phyloP scores from a whole-genome alignment of 2,113 vertebrate genomes.

The Corydoras sp. region DNA sequence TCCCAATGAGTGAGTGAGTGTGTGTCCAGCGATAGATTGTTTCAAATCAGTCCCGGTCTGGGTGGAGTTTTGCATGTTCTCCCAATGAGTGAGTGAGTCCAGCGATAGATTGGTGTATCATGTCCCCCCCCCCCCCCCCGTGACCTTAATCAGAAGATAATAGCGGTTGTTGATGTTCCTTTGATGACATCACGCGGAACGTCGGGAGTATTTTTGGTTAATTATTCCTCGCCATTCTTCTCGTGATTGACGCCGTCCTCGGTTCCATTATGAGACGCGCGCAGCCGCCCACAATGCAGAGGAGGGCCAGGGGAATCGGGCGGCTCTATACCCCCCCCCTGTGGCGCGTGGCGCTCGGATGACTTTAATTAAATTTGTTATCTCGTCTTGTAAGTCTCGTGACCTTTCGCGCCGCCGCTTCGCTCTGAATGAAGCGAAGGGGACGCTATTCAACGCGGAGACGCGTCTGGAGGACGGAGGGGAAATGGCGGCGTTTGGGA shows the following conservation, averaged over 20 bases:
- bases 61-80: too few relatives aligned
- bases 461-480: constrained; percentile 50
- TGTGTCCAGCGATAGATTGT: too few relatives aligned
- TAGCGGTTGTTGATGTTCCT: constrained; percentile 42
- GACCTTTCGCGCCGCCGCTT: constrained; percentile 68
- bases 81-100: too few relatives aligned
- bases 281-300: constrained; percentile 37
- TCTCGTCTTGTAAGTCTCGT: constrained; percentile 63
- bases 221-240: constrained; percentile 37
- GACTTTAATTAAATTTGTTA: constrained; percentile 66
- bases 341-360: constrained; percentile 40
- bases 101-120: too few relatives aligned
- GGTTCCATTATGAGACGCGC: constrained; percentile 48
- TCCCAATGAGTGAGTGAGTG: too few relatives aligned
- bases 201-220: constrained; percentile 55
- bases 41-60: too few relatives aligned
- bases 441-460: constrained; percentile 42
- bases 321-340: constrained; percentile 41
- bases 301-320: constrained; percentile 52
- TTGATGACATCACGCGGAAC: constrained; percentile 53
- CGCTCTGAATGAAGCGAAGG: constrained; percentile 47
- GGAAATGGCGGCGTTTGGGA: constrained; percentile 57
- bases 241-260: constrained; percentile 58
- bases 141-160: too few relatives aligned
- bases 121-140: too few relatives aligned